These are phyloP conservation scores for Eupithecia exiguata DNA, from an alignment of 2,888 invertebrate genomes.

Conservation along the genomic window DNA sequence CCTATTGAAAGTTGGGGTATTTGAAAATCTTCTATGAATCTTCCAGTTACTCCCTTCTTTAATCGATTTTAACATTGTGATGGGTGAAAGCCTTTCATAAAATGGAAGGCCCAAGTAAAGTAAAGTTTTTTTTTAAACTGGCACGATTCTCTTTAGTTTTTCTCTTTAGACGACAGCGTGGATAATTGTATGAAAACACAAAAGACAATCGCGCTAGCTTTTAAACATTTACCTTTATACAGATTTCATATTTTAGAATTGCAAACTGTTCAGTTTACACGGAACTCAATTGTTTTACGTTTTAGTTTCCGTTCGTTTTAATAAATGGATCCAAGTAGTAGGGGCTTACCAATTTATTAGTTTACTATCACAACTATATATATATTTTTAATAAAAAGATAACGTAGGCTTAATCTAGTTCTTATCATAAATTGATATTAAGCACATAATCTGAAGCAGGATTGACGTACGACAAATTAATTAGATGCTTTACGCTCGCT, in stretches of 20 bases:
- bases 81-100: background rate
- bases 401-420: background rate
- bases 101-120: too few species aligned
- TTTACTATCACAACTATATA: background rate
- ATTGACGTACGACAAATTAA: slow-evolving; percentile 66
- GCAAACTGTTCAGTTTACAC: background rate
- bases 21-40: background rate
- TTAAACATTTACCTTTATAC: background rate
- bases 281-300: background rate
- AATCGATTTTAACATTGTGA: background rate
- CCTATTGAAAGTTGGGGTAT: background rate
- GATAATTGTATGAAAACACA: too few species aligned
- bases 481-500: slow-evolving; percentile 61
- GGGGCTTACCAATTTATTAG: background rate
- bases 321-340: background rate
- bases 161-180: too few species aligned
- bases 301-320: background rate
- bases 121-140: too few species aligned
- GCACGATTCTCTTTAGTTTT: too few species aligned
- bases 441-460: slow-evolving; percentile 51
- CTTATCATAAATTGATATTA: slow-evolving; percentile 60
- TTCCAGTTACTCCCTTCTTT: background rate
- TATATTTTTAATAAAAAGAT: slow-evolving; percentile 8
- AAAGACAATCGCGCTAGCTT: too few species aligned
- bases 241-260: background rate